Percentiles rank a stretch among this genome's conserved stretches.
Conservation (phyloP, 2,797 vertebrate genomes). For the Lepilemur ruficaudatus region DNA sequence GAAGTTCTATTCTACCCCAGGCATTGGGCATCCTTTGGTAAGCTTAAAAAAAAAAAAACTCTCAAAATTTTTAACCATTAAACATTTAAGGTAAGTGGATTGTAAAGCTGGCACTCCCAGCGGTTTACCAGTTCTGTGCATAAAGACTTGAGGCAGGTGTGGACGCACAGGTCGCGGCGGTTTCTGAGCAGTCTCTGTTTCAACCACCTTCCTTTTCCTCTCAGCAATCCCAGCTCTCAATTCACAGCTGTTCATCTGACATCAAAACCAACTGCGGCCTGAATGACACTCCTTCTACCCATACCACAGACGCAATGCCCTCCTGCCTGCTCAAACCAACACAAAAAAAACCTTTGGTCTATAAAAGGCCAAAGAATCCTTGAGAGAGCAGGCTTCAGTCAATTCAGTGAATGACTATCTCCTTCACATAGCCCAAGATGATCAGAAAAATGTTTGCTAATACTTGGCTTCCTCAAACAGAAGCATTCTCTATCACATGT, state of each 20-base stretch:
- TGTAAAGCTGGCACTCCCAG: neutral
- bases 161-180: fast-evolving
- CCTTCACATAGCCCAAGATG: neutral
- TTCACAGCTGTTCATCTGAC: neutral
- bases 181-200: neutral
- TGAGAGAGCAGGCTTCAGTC: neutral
- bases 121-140: neutral
- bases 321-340: neutral
- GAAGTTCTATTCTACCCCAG: neutral
- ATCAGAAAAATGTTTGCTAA: neutral
- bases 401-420: neutral
- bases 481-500: neutral
- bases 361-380: neutral
- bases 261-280: neutral
- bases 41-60: neutral
- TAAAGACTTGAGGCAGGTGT: neutral
- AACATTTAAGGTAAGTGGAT: neutral
- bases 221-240: neutral
- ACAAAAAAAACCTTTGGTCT: neutral
- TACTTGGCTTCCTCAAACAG: neutral
- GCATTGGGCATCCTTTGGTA: neutral
- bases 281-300: neutral
- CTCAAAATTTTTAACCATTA: neutral
- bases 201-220: neutral
- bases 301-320: fast-evolving